Base-by-base conservation (phyloP, 2,888 invertebrate genomes). In the Drosophila borborema region DNA sequence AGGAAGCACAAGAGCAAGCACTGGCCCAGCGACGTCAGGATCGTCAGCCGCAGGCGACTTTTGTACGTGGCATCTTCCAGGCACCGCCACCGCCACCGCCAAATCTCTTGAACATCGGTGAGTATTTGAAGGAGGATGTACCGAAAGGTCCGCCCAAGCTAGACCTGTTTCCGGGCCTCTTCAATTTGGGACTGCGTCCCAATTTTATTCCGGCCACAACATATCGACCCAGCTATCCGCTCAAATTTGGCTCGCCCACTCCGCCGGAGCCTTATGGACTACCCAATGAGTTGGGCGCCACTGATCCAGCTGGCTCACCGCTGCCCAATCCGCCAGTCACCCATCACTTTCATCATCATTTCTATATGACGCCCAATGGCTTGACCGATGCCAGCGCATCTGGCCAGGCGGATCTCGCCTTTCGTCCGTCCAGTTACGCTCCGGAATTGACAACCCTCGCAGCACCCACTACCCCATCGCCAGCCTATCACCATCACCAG, bases 301-400 rank as follows among this genome's bases (percentile, higher is more conserved):
- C 36, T 4, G 18, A 36, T 3, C 20, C 53, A 7, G 48, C 16
- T 34, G 23, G 41, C n/a, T 9, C 70, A 0, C 54, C 69, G 0
- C 53, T 66, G 0, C 16, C 53, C 28, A 18, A n/a, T 20, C 40
- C 66, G 31, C 77, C 74, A 2, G 84, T 92, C 0, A 91, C 92
- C 2, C 93, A 93, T 73, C 93, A 93, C 60, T 91, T 92, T 41
- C 93, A 93, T 77, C 93, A 93, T 78, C 93, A 93, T 72, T 93
- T 92, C 72, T 93, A 92, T 74, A 90, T 93, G 86, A 80, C 91
- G 2, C 71, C 82, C 2, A 61, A 54, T n/a, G 76, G 64, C 9
- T 60, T 60, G 2, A 23, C 16, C 1, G 73, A 65, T 14, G 40
- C 31, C 60, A 49, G 40, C 60, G 3, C 20, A 6, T 5, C 43